Percentiles rank a stretch among this genome's conserved stretches.
phyloP scores from a whole-genome alignment of 2,113 vertebrate genomes.

The Coptodon bakossiorum region DNA sequence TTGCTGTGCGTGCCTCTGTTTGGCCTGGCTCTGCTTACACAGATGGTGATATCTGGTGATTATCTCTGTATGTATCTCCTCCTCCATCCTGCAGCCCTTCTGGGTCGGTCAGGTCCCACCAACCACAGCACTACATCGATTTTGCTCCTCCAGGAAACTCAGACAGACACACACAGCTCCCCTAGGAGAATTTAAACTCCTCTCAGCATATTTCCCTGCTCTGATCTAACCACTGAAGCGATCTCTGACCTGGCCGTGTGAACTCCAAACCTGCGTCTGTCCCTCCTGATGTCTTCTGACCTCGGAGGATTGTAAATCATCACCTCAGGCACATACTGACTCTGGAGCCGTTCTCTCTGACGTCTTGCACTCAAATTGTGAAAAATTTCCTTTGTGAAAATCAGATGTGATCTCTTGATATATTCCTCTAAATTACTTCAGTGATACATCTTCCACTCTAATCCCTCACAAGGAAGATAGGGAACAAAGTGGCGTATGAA shows the following conservation, averaged over 20 bases:
- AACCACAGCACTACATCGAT: conserved; percentile 33
- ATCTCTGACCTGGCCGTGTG: conserved; percentile 24
- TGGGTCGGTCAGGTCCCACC: conserved; percentile 9
- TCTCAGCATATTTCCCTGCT: conserved; percentile 35
- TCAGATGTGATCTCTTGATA: neutral
- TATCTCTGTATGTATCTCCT: conserved; percentile 14
- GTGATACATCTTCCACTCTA: neutral
- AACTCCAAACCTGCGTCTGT: conserved; percentile 38
- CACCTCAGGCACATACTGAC: neutral
- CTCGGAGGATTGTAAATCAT: conserved; percentile 57
- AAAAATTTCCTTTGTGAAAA: neutral
- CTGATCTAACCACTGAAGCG: neutral
- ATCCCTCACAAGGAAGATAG: neutral
- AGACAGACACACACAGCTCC: neutral
- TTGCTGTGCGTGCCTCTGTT: neutral
- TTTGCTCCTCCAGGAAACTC: conserved; percentile 2
- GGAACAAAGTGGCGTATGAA: neutral
- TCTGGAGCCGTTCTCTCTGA: neutral
- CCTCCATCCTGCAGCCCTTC: neutral
- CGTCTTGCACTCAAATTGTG: neutral
- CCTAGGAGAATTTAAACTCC: conserved; percentile 49
- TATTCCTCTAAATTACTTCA: neutral
- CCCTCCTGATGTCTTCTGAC: conserved; percentile 36
- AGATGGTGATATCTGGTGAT: conserved; percentile 50
- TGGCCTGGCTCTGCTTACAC: conserved; percentile 14